Conservation (phyloP, 1,140 invertebrate genomes). For the Octopus sinensis region DNA sequence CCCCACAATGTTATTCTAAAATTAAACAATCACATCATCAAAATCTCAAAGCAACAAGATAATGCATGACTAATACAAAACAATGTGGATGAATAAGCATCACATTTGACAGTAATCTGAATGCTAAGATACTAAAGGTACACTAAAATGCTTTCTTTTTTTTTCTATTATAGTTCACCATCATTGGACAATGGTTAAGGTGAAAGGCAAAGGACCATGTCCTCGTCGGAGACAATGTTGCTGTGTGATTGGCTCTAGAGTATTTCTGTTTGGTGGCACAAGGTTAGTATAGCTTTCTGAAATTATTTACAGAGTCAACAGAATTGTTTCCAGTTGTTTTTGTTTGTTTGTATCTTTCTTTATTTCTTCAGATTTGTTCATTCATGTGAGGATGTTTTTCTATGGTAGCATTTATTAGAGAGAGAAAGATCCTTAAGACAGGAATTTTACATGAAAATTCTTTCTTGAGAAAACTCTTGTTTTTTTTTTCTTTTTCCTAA, state of each 20-base stretch:
- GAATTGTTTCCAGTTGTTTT: too few relatives aligned
- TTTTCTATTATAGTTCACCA: conserved; percentile 60
- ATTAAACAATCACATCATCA: background rate
- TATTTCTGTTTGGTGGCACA: conserved; percentile 83
- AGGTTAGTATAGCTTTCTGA: conserved; percentile 53
- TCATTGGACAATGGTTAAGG: conserved; percentile 66
- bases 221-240: conserved; percentile 76
- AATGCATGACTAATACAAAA: background rate
- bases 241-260: conserved; percentile 67
- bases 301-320: too few relatives aligned
- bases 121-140: background rate
- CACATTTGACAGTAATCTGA: background rate
- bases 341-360: too few relatives aligned
- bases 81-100: background rate
- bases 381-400: too few relatives aligned
- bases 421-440: too few relatives aligned
- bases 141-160: background rate
- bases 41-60: background rate
- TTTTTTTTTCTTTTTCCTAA: too few relatives aligned
- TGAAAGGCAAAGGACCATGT: conserved; percentile 52
- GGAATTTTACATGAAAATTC: too few relatives aligned
- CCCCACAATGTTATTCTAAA: background rate
- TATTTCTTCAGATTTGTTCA: too few relatives aligned
- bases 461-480: too few relatives aligned
- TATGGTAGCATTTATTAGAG: too few relatives aligned